Evolutionary conservation across 2,888 invertebrate species (phyloP).

Genomic region (Apomyelois bistriatella): DNA sequence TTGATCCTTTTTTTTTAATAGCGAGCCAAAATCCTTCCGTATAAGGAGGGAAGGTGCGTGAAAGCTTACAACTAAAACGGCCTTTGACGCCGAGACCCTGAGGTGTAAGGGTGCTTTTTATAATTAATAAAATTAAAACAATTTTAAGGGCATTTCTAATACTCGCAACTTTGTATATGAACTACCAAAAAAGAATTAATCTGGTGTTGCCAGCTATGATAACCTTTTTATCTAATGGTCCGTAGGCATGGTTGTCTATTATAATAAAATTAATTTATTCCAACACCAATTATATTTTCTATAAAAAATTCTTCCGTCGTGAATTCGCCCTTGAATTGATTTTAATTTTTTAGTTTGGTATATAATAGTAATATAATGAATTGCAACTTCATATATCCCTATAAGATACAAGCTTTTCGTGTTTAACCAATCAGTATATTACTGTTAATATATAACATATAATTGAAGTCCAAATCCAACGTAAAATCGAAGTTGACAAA

Average conservation of each 20-base stretch:
- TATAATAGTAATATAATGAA: background rate
- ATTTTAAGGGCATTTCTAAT: background rate
- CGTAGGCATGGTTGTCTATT: background rate
- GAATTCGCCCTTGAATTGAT: background rate
- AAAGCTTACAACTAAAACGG: slow-evolving; percentile 36
- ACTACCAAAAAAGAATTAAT: too few species aligned
- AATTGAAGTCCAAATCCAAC: slow-evolving; percentile 14
- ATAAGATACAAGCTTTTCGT: background rate
- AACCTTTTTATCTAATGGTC: background rate
- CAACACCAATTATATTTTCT: too few species aligned
- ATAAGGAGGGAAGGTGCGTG: slow-evolving; percentile 37
- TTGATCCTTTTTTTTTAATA: background rate
- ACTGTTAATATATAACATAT: background rate
- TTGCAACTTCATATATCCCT: background rate
- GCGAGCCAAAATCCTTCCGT: slow-evolving; percentile 21
- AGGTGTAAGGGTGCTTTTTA: background rate
- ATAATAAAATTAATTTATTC: too few species aligned
- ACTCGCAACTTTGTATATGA: background rate
- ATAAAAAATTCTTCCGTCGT: background rate
- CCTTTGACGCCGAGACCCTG: slow-evolving; percentile 27
- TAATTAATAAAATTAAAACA: background rate
- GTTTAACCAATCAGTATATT: slow-evolving; percentile 3
- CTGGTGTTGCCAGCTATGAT: too few species aligned
- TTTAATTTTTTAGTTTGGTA: background rate
- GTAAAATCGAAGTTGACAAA: slow-evolving; percentile 24